These are phyloP conservation scores for Autographa gamma DNA, from an alignment of 2,888 invertebrate genomes.

Conservation along the genomic window DNA sequence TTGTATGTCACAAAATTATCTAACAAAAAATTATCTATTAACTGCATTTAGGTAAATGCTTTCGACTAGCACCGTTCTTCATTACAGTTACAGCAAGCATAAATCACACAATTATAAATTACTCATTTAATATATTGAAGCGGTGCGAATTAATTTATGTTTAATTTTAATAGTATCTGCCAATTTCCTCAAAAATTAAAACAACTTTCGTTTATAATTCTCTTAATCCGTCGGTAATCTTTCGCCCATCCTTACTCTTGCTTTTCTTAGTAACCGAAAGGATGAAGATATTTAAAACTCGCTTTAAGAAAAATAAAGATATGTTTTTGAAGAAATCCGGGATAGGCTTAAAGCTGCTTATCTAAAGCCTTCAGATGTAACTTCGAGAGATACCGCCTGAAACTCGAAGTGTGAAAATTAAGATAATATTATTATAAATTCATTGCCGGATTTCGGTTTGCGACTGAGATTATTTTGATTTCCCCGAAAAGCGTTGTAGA, in stretches of 20 bases:
- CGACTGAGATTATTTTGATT: background rate
- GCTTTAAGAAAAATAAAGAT: constrained; percentile 12
- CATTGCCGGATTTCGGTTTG: background rate
- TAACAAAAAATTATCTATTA: too few relatives aligned
- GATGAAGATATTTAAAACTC: background rate
- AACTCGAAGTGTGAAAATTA: constrained; percentile 5
- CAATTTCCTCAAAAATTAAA: too few relatives aligned
- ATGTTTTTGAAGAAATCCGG: constrained; percentile 5
- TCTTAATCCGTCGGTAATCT: background rate
- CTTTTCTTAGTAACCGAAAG: background rate
- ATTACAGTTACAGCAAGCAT: too few relatives aligned
- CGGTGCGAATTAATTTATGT: too few relatives aligned
- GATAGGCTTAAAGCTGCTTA: constrained; percentile 9
- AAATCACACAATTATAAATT: too few relatives aligned
- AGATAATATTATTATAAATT: background rate
- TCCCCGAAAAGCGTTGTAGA: too few relatives aligned
- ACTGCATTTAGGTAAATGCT: too few relatives aligned
- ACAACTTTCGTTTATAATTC: background rate
- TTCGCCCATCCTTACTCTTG: background rate
- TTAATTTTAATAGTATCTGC: too few relatives aligned
- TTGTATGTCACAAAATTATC: too few relatives aligned
- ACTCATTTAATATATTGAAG: too few relatives aligned
- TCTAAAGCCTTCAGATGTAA: constrained; percentile 10
- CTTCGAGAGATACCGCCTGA: background rate
- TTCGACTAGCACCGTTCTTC: too few relatives aligned